phyloP scores from a whole-genome alignment of 2,888 invertebrate genomes.

The Erannis defoliaria region DNA sequence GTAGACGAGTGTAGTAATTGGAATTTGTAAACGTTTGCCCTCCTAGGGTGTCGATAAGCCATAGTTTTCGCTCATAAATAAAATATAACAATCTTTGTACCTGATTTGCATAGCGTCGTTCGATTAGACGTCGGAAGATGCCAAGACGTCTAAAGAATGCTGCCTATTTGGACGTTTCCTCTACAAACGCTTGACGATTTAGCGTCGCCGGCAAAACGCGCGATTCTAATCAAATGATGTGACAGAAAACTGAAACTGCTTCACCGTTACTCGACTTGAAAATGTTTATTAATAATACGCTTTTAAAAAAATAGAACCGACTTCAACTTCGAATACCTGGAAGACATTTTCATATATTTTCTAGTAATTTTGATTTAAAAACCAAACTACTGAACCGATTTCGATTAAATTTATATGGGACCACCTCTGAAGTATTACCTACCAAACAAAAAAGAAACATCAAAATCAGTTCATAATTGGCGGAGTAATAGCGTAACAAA shows the following conservation, averaged over 20 bases:
- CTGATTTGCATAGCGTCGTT: constrained; percentile 77
- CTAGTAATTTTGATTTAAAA: too few species aligned
- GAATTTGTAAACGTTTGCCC: constrained; percentile 63
- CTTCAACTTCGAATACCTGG: too few species aligned
- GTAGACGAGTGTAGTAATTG: constrained; percentile 62
- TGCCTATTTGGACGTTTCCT: constrained; percentile 71
- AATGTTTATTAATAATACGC: constrained; percentile 73
- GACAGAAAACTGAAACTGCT: constrained; percentile 64
- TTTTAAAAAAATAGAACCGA: too few species aligned
- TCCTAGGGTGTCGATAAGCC: constrained; percentile 70
- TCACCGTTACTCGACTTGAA: constrained; percentile 72
- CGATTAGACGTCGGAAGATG: constrained; percentile 68
- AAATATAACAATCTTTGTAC: constrained; percentile 65
- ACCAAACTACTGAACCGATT: too few species aligned
- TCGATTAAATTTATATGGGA: too few species aligned
- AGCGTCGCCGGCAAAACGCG: constrained; percentile 63
- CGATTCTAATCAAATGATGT: constrained; percentile 64
- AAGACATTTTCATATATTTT: too few species aligned
- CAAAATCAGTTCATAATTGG: too few species aligned
- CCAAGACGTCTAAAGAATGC: constrained; percentile 68
- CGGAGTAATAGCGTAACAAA: too few species aligned
- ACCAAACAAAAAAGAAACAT: too few species aligned
- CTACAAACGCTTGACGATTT: constrained; percentile 65
- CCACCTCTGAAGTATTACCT: too few species aligned
- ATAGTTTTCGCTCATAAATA: constrained; percentile 70